Evolutionary conservation across 2,888 invertebrate species (phyloP), one percentile per base, ranked within the genome.

Genomic region (Euplexia lucipara): DNA sequence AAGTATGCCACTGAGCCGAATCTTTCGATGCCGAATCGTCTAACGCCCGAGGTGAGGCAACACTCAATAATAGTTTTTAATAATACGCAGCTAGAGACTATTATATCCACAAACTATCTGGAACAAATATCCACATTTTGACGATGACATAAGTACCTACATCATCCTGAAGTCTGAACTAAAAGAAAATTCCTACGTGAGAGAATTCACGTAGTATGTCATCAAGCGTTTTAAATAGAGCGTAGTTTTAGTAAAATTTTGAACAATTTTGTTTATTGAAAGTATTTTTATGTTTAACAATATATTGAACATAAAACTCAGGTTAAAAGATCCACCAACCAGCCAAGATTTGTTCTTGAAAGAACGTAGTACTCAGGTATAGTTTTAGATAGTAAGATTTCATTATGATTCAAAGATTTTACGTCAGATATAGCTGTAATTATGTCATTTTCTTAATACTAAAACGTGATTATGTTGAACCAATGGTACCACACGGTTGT

Each of bases 21-120:
- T 83, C 79, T 83, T 79, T 84, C 79, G 78, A 72, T 80, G 77
- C 74, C 76, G 74, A 80, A 81, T 84, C 82, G 52, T 62, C 68
- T 78, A 70, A 75, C 79, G 58, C 78, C 64, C 35, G 58, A 65
- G 65, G 74, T 86, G 86, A 85, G 82, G 83, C 83, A 86, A 87
- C 71, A 54, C 61, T 61, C 78, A 75, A 70, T 79, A 75, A 81
- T 83, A 80, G 75, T 60, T 75, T 72, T 75, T 77, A 79, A 79
- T 78, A 71, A 76, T 70, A 80, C 62, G 32, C 70, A 59, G 68
- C 63, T 62, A 69, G 64, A 71, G 57, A 68, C 63, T 59, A 70
- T 80, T 70, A 53, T 70, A 51, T 22, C 39, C 49, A 61, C 47
- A 16, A 52, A 54, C 20, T 52, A 68, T 64, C 32, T 69, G 32